Evolutionary conservation across 1,140 invertebrate species (phyloP).

Genomic region (Temnothorax longispinosus): DNA sequence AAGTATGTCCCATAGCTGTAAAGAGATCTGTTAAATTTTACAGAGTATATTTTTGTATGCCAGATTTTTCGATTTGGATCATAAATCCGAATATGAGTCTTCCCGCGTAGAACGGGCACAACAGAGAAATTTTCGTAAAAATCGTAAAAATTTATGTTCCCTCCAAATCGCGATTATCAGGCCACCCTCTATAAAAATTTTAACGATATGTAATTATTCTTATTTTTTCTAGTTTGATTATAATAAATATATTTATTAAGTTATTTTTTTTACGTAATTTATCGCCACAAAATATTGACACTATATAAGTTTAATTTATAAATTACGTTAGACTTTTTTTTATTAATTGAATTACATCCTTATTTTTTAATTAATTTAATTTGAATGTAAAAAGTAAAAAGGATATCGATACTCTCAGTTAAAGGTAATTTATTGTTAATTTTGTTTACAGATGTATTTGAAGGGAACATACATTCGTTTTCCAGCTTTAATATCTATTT

Average conservation of each 20-base stretch:
- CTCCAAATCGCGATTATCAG: constrained; percentile 15
- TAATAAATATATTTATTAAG: constrained; percentile 35
- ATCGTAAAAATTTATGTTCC: constrained; percentile 41
- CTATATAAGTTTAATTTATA: not conserved
- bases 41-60: constrained; percentile 70
- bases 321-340: constrained; percentile 1
- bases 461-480: constrained; percentile 45
- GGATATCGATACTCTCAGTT: constrained; percentile 10
- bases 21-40: constrained; percentile 70
- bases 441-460: constrained; percentile 32
- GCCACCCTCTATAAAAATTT: constrained; percentile 4
- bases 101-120: constrained; percentile 52
- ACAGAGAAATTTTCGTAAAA: not conserved
- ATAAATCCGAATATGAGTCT: constrained; percentile 57
- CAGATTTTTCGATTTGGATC: constrained; percentile 45
- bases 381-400: not conserved
- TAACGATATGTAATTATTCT: not conserved
- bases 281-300: not conserved
- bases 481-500: constrained; percentile 28
- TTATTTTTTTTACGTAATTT: constrained; percentile 5
- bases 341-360: not conserved
- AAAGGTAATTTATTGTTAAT: constrained; percentile 44
- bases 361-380: not conserved
- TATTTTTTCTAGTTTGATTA: constrained; percentile 8
- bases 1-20: constrained; percentile 41